Base-by-base conservation (phyloP, 2,888 invertebrate species). In the Teinopalpus imperialis region DNA sequence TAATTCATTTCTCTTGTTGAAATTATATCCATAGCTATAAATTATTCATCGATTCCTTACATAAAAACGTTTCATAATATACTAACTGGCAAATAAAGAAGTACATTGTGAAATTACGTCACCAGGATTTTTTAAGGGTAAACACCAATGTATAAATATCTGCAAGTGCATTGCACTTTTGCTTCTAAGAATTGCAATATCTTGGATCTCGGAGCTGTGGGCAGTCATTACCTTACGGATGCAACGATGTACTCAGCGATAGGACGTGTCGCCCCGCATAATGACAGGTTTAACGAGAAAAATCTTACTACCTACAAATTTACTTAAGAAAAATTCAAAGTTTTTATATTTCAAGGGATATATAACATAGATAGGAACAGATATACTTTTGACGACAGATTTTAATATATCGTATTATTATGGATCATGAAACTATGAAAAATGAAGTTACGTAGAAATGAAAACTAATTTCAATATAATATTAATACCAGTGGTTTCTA, bases 181-280 rank as follows among this genome's bases (percentile, higher is more conserved):
- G 59, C 48, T 87, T 85, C 87, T 71, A 40, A 76, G 86, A 86
- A 86, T 53, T 68, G 72, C 74, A 77, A 58, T 77, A 82, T 83
- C 87, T 72, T 63, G 48, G 60, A 86, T 83, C 85, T 81, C 51
- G 61, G 60, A 61, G 54, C 68, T 57, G 59, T 59, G 56, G 46
- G 53, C 59, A 63, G 74, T 69, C 69, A 66, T 80, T 71, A 75
- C 66, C 53, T 59, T 54, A 53, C 67, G 71, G 69, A 81, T 75
- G 76, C 74, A 74, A 66, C 69, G 78, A 80, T 81, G 77, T 69
- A 71, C 74, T 74, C 64, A 57, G 61, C 68, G 85, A 82, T 80
- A 77, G 61, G 55, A 51, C 50, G 53, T 45, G 53, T 54, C 53
- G 52, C 48, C 46, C 41, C 42, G 41, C 36, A 53, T 60, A 57